phyloP scores from a whole-genome alignment of 2,888 invertebrate genomes.

The Panorpa germanica region DNA sequence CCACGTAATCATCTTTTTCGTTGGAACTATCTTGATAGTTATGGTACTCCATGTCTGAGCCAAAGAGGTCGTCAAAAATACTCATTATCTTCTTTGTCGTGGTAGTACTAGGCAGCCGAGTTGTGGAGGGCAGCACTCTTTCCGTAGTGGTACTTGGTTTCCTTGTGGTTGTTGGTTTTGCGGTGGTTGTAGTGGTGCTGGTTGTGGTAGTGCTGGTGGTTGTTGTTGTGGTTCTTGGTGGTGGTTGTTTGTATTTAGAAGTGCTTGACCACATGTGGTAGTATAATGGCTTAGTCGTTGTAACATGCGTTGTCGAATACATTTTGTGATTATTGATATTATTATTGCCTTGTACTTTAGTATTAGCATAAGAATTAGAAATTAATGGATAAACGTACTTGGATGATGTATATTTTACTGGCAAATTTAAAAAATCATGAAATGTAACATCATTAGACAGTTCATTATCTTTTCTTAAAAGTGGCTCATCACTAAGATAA shows the following conservation, averaged over 20 bases:
- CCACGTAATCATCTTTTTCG: too few relatives aligned
- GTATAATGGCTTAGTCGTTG: slow-evolving; percentile 16
- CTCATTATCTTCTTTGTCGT: too few relatives aligned
- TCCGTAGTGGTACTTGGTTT: slow-evolving; percentile 23
- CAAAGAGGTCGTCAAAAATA: too few relatives aligned
- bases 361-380: slow-evolving; percentile 50
- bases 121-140: slow-evolving; percentile 16
- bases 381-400: slow-evolving; percentile 50
- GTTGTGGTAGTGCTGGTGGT: slow-evolving; percentile 15
- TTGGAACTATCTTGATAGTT: too few relatives aligned
- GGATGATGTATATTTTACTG: slow-evolving; percentile 44
- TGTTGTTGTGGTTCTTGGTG: slow-evolving; percentile 13
- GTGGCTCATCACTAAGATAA: slow-evolving; percentile 19
- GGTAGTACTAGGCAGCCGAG: slow-evolving; percentile 11
- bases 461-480: slow-evolving; percentile 19
- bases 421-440: slow-evolving; percentile 46
- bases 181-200: slow-evolving; percentile 13
- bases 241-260: not conserved
- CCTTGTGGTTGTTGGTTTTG: slow-evolving; percentile 21
- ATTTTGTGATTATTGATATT: slow-evolving; percentile 32
- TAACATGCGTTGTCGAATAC: slow-evolving; percentile 16
- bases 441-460: slow-evolving; percentile 26
- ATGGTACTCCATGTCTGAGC: too few relatives aligned
- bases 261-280: slow-evolving; percentile 17
- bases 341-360: slow-evolving; percentile 46